These are phyloP conservation scores for Lepidurus packardi DNA, from an alignment of 1,140 invertebrate species.

Conservation along the genomic window DNA sequence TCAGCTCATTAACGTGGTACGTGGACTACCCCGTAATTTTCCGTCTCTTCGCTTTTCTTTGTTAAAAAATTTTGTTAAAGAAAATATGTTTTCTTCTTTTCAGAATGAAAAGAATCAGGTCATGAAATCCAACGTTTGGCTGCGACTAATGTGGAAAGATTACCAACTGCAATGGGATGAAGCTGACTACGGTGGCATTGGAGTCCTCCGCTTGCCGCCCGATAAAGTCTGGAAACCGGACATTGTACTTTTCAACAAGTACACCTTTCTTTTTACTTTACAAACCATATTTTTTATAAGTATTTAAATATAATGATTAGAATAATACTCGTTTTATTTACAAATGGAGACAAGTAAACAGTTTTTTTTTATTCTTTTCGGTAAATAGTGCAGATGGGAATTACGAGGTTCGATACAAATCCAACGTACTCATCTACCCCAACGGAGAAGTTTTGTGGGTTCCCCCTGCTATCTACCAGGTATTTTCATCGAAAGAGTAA, in stretches of 20 bases:
- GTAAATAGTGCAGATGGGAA: slow-evolving; percentile 84
- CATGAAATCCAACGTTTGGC: slow-evolving; percentile 98
- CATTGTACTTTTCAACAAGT: slow-evolving; percentile 99
- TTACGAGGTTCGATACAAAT: slow-evolving; percentile 94
- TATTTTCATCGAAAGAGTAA: slow-evolving; percentile 39
- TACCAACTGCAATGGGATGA: slow-evolving; percentile 98
- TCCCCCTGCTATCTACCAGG: slow-evolving; percentile 94
- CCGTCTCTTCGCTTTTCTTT: slow-evolving; percentile 2
- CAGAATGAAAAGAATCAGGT: slow-evolving; percentile 99
- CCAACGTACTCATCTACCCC: slow-evolving; percentile 91
- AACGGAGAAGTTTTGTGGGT: slow-evolving; percentile 93
- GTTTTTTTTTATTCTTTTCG: slow-evolving; percentile 34
- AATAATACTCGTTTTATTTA: too few species aligned
- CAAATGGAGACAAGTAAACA: not conserved
- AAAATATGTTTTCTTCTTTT: not conserved
- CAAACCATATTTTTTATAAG: not conserved
- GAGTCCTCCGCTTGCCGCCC: slow-evolving; percentile 86
- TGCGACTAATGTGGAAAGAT: slow-evolving; percentile 93
- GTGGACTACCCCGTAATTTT: slow-evolving; percentile 43
- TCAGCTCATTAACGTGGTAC: slow-evolving; percentile 98
- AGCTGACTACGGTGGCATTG: slow-evolving; percentile 94
- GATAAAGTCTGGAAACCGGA: slow-evolving; percentile 99
- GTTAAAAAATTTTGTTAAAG: too few species aligned
- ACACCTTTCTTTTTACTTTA: slow-evolving; percentile 46
- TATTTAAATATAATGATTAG: not conserved